These are phyloP conservation scores for Erpetoichthys calabaricus DNA, from an alignment of 2,797 vertebrate genomes.

Conservation along the genomic window DNA sequence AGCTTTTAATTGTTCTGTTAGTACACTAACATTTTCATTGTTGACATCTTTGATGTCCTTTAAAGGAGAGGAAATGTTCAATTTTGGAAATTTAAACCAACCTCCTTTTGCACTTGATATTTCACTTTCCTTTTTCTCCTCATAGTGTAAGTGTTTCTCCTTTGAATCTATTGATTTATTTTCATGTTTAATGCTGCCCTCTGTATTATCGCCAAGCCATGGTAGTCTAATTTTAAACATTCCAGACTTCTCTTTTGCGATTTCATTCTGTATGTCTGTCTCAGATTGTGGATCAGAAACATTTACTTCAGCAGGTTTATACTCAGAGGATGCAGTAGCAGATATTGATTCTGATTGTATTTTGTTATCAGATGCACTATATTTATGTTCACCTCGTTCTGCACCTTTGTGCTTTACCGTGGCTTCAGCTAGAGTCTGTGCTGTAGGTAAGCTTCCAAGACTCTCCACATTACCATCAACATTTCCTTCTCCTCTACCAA, in stretches of 20 bases:
- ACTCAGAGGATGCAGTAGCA: neutral
- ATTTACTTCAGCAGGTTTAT: constrained; percentile 10
- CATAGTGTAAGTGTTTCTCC: constrained; percentile 16
- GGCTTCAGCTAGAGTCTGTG: neutral
- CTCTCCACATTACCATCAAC: no score
- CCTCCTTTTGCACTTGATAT: constrained; percentile 48
- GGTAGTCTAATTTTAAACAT: constrained; percentile 55
- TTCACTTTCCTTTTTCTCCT: constrained; percentile 20
- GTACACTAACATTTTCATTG: constrained; percentile 14
- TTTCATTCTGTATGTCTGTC: constrained; percentile 22
- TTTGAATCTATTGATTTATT: constrained; percentile 10
- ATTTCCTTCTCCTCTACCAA: no score
- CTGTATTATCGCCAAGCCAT: constrained; percentile 40
- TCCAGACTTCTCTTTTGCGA: constrained; percentile 31
- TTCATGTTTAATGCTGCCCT: constrained; percentile 23
- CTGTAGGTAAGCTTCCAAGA: neutral
- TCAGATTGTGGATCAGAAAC: constrained; percentile 6
- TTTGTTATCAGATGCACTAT: neutral
- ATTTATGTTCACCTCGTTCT: constrained; percentile 1
- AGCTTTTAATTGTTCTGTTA: constrained; percentile 18
- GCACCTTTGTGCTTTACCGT: neutral
- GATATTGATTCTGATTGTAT: neutral
- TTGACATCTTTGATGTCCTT: constrained; percentile 34
- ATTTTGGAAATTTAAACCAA: constrained; percentile 72
- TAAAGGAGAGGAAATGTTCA: constrained; percentile 62